phyloP scores from a whole-genome alignment of 2,113 vertebrate genomes.

The Camelus bactrianus region DNA sequence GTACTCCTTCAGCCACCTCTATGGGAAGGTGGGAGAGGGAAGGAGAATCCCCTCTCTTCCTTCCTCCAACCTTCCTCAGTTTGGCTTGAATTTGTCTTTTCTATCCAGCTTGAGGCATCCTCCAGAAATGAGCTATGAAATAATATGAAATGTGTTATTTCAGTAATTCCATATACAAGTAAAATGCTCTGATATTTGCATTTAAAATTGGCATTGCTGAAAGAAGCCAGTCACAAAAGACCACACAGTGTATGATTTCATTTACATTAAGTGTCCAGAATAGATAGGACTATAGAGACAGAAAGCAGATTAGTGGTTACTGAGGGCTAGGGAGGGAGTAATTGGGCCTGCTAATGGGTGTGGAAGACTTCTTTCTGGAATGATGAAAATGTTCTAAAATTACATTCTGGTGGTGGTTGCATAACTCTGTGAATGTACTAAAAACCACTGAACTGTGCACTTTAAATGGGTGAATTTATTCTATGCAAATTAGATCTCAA shows the following conservation, averaged over 20 bases:
- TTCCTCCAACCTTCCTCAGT: not conserved
- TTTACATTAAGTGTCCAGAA: slow-evolving; percentile 41
- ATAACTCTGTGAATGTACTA: slow-evolving; percentile 32
- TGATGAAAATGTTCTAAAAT: slow-evolving; percentile 57
- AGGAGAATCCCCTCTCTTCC: not conserved
- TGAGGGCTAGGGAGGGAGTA: not conserved
- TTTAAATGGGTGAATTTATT: slow-evolving; percentile 34
- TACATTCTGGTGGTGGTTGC: slow-evolving; percentile 34
- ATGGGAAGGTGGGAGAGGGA: fast-evolving
- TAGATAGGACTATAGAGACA: not conserved
- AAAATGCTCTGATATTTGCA: slow-evolving; percentile 35
- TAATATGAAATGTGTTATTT: slow-evolving; percentile 30
- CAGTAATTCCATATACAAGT: not conserved
- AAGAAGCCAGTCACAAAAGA: slow-evolving; percentile 17
- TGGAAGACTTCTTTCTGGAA: not conserved
- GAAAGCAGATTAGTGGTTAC: not conserved
- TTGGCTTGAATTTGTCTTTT: not conserved
- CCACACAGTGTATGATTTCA: not conserved
- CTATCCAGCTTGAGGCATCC: not conserved
- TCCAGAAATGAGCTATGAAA: not conserved
- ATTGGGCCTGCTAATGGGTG: not conserved
- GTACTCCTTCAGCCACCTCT: not conserved
- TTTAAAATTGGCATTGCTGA: slow-evolving; percentile 22
- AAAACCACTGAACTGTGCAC: not conserved
- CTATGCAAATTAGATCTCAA: slow-evolving; percentile 39